phyloP scores from a whole-genome alignment of 2,888 invertebrate genomes.

The Rugalucina vietnamica region DNA sequence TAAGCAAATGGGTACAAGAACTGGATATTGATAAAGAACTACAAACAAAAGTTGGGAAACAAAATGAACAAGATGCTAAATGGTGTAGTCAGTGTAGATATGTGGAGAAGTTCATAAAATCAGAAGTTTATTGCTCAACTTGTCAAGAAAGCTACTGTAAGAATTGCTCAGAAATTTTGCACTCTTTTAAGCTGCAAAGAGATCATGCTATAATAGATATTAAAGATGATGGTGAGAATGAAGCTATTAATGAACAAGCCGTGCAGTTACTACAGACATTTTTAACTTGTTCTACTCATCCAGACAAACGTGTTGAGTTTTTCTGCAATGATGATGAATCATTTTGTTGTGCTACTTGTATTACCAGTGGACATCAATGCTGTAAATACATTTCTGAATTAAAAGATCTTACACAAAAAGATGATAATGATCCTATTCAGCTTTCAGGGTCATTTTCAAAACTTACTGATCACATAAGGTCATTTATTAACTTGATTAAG shows the following conservation, averaged over 20 bases:
- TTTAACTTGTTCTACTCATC: background rate
- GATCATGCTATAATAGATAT: background rate
- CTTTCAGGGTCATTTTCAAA: background rate
- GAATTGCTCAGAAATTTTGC: background rate
- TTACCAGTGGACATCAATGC: background rate
- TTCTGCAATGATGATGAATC: background rate
- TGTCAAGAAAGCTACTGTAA: background rate
- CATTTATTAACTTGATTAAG: background rate
- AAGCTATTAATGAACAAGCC: background rate
- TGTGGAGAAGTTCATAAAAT: background rate
- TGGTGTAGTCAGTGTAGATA: background rate
- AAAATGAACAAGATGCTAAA: background rate
- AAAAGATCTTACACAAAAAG: too few relatives aligned
- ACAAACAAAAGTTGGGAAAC: too few relatives aligned
- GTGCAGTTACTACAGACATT: background rate
- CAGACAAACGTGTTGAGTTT: background rate
- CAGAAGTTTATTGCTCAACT: background rate
- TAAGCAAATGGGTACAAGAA: too few relatives aligned
- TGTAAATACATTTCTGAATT: too few relatives aligned
- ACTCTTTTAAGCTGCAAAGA: background rate
- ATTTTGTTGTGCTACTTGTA: background rate
- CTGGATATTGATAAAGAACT: too few relatives aligned
- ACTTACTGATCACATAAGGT: background rate
- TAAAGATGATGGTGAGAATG: background rate
- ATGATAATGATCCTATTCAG: background rate